phyloP scores from a whole-genome alignment of 2,888 invertebrate genomes.

The Drosophila prolongata region DNA sequence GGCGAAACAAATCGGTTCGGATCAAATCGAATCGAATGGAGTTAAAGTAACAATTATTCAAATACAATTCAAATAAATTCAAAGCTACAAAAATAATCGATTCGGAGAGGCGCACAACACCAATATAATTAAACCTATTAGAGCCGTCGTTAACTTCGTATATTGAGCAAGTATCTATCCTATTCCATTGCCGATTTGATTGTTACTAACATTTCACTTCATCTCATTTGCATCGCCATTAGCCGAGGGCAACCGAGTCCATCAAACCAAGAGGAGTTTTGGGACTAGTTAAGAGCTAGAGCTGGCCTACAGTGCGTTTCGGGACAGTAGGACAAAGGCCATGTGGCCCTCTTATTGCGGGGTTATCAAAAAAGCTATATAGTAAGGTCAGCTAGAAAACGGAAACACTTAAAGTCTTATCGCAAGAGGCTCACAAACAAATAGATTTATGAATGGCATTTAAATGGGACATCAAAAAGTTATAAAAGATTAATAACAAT shows the following conservation, averaged over 20 bases:
- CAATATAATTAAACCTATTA: constrained; percentile 48
- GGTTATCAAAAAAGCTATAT: constrained; percentile 6
- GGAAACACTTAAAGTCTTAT: not conserved
- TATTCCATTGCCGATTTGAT: constrained; percentile 45
- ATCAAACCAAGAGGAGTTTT: constrained; percentile 20
- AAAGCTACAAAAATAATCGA: constrained; percentile 48
- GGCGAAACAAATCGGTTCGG: constrained; percentile 3
- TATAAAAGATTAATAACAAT: not conserved
- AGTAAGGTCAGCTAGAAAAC: constrained; percentile 5
- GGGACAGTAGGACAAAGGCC: constrained; percentile 6
- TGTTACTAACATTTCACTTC: constrained; percentile 33
- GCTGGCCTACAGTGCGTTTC: constrained; percentile 30
- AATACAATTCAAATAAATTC: constrained; percentile 42
- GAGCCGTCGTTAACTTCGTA: constrained; percentile 47
- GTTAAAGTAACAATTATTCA: constrained; percentile 47
- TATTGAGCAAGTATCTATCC: constrained; percentile 43
- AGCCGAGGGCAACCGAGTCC: constrained; percentile 21
- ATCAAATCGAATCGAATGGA: constrained; percentile 14
- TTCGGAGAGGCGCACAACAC: constrained; percentile 43
- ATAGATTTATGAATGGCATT: constrained; percentile 1
- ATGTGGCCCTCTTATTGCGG: not conserved
- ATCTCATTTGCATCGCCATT: constrained; percentile 34
- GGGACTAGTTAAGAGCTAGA: constrained; percentile 10
- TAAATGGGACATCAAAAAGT: not conserved
- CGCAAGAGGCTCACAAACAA: constrained; percentile 3